Percentiles rank a stretch among this genome's conserved stretches.
Conservation (phyloP, 1,140 invertebrate species). For the Probaryconus sp. region DNA sequence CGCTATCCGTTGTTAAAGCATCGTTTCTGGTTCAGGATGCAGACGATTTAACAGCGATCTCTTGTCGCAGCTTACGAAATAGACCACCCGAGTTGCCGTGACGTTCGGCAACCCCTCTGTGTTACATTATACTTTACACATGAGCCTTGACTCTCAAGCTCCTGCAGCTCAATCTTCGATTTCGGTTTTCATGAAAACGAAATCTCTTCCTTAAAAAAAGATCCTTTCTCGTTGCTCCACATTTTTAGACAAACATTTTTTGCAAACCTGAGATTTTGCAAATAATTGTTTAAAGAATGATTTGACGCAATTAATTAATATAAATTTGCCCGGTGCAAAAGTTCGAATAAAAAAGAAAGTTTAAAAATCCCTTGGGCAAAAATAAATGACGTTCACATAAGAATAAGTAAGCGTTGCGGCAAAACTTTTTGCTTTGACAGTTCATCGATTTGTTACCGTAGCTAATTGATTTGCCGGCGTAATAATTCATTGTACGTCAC, state of each 20-base stretch:
- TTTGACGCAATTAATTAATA: too few species aligned
- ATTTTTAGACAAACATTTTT: too few species aligned
- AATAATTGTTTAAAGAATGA: too few species aligned
- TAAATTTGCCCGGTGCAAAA: too few species aligned
- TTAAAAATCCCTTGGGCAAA: background rate
- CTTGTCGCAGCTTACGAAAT: conserved; percentile 62
- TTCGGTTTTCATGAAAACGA: conserved; percentile 42
- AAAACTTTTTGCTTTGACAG: conserved; percentile 35
- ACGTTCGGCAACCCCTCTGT: conserved; percentile 69
- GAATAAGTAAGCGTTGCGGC: too few species aligned
- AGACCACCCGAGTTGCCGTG: conserved; percentile 70
- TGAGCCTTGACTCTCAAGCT: conserved; percentile 61
- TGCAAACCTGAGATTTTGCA: too few species aligned
- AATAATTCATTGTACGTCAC: conserved; percentile 28
- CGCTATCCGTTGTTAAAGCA: conserved; percentile 28
- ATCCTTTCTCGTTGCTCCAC: too few species aligned
- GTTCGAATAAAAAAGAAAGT: too few species aligned
- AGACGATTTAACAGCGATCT: conserved; percentile 62
- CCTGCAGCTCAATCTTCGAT: conserved; percentile 41
- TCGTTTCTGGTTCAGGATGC: conserved; percentile 55
- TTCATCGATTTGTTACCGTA: conserved; percentile 37
- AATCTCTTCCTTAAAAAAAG: too few species aligned
- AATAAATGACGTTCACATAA: conserved; percentile 6
- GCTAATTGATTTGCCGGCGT: conserved; percentile 35
- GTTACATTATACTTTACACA: conserved; percentile 74